These are phyloP conservation scores for Bedellia somnulentella DNA, from an alignment of 2,888 invertebrate species.

Conservation along the genomic window DNA sequence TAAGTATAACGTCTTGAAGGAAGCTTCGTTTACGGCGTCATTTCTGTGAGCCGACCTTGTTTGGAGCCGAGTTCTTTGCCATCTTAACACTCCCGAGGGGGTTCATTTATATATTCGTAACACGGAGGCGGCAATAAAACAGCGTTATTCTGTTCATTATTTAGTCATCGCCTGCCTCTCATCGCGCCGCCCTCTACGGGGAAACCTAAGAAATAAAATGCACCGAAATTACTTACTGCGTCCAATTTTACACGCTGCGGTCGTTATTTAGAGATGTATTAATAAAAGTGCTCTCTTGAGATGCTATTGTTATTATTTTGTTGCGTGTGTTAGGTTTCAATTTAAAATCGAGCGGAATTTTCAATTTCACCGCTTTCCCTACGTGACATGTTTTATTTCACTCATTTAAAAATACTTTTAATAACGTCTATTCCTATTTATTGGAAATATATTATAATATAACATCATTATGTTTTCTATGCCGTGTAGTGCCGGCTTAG, in stretches of 20 bases:
- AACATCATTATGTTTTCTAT: no score
- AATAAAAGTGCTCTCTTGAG: neutral
- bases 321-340: no score
- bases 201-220: conserved; percentile 35
- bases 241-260: conserved; percentile 7
- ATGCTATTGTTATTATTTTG: no score
- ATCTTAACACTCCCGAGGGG: conserved; percentile 56
- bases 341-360: no score
- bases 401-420: no score
- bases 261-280: conserved; percentile 5
- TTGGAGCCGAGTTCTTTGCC: conserved; percentile 53
- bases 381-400: no score
- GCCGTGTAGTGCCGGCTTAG: no score
- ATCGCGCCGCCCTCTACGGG: conserved; percentile 14
- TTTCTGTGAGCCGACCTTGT: conserved; percentile 51
- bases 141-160: conserved; percentile 59
- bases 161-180: conserved; percentile 52
- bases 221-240: conserved; percentile 30
- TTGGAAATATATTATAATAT: no score
- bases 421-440: no score
- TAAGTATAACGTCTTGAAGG: conserved; percentile 36
- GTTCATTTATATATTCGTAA: conserved; percentile 59
- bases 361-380: no score
- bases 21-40: conserved; percentile 51
- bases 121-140: conserved; percentile 57